These are phyloP conservation scores for Tor tambroides DNA, from an alignment of 2,113 vertebrate species.

Conservation along the genomic window DNA sequence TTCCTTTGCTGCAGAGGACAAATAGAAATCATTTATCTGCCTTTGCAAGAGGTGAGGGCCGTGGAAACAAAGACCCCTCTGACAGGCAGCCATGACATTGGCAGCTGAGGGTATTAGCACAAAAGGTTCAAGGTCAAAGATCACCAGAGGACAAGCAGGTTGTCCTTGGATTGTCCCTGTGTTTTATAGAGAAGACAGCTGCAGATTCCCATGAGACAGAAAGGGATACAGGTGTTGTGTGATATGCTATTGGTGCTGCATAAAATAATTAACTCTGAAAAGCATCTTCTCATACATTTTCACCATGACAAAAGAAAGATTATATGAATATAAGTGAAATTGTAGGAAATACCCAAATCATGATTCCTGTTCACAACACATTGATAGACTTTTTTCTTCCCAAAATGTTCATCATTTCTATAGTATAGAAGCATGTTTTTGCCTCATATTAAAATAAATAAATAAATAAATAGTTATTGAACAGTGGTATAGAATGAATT, in stretches of 20 bases:
- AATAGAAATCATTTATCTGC: slow-evolving; percentile 98
- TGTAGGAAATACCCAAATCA: background rate
- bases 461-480: too few species aligned
- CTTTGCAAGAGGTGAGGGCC: slow-evolving; percentile 81
- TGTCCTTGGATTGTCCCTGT: slow-evolving; percentile 82
- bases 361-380: background rate
- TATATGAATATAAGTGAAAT: background rate
- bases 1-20: slow-evolving; percentile 90
- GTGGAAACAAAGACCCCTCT: slow-evolving; percentile 83
- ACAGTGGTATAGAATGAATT: too few species aligned
- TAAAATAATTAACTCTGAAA: background rate
- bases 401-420: too few species aligned
- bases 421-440: too few species aligned
- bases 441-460: too few species aligned
- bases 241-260: background rate
- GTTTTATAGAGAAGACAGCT: slow-evolving; percentile 79
- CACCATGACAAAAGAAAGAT: background rate
- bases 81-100: slow-evolving; percentile 82
- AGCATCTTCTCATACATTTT: background rate
- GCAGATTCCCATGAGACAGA: slow-evolving; percentile 68
- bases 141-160: slow-evolving; percentile 81
- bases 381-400: too few species aligned
- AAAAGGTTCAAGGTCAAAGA: slow-evolving; percentile 88
- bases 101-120: slow-evolving; percentile 89
- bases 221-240: slow-evolving; percentile 11